Percentiles rank a stretch among this genome's conserved stretches.
phyloP scores from a whole-genome alignment of 2,888 invertebrate genomes.

The Ophion costatus region DNA sequence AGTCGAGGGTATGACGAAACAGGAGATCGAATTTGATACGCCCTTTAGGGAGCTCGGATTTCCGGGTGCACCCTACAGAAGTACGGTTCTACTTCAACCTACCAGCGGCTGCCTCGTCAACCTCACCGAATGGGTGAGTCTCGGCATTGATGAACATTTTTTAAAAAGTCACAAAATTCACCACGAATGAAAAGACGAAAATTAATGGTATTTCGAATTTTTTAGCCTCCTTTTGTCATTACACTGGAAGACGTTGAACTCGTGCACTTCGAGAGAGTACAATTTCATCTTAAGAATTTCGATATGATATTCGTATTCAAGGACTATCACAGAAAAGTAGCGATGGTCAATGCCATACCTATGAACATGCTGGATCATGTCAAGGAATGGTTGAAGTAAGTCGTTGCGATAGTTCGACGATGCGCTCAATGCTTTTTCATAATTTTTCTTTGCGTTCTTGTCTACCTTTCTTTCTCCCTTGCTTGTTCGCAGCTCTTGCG shows the following conservation, averaged over 20 bases:
- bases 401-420: slow-evolving; percentile 67
- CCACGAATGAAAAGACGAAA: neutral
- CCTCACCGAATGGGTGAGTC: slow-evolving; percentile 95
- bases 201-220: slow-evolving; percentile 36
- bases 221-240: slow-evolving; percentile 97
- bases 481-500: slow-evolving; percentile 90
- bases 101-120: slow-evolving; percentile 99
- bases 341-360: slow-evolving; percentile 99
- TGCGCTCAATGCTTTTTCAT: neutral
- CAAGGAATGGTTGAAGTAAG: slow-evolving; percentile 99
- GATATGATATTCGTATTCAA: slow-evolving; percentile 99
- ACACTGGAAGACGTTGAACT: slow-evolving; percentile 98
- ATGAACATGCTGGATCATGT: slow-evolving; percentile 99
- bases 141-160: neutral
- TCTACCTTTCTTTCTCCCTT: neutral
- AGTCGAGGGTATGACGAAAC: slow-evolving; percentile 97
- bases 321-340: slow-evolving; percentile 96
- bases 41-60: slow-evolving; percentile 99
- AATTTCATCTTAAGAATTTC: slow-evolving; percentile 99
- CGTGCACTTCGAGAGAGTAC: slow-evolving; percentile 99
- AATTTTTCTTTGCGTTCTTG: neutral
- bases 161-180: neutral
- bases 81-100: slow-evolving; percentile 97
- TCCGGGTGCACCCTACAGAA: slow-evolving; percentile 98
- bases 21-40: slow-evolving; percentile 98